Evolutionary conservation across 2,797 vertebrate genomes (phyloP).

Genomic region (Lateolabrax maculatus): DNA sequence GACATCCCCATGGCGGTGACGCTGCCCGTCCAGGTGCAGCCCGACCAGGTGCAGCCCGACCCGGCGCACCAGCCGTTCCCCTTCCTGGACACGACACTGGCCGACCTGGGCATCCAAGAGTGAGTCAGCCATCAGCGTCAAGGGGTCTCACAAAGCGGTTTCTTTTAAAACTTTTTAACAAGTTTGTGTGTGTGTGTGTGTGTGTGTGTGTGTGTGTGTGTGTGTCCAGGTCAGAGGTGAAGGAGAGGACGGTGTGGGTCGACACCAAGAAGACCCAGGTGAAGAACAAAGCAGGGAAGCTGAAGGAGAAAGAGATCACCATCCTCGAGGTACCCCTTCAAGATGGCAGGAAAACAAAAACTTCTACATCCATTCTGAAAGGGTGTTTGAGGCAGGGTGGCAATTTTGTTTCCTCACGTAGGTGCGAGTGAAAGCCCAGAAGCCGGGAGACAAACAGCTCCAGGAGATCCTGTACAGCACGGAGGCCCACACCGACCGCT

Average conservation of each 20-base stretch:
- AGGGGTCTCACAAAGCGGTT: not conserved
- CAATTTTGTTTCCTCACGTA: conserved; percentile 19
- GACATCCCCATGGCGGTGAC: conserved; percentile 80
- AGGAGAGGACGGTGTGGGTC: conserved; percentile 86
- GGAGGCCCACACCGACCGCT: conserved; percentile 85
- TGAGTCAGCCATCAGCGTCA: conserved; percentile 66
- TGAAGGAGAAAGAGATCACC: conserved; percentile 86
- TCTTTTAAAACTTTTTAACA: not conserved
- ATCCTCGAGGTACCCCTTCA: conserved; percentile 85
- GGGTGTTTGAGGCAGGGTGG: too few species aligned
- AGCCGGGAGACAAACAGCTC: conserved; percentile 78
- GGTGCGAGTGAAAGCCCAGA: conserved; percentile 86
- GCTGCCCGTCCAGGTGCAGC: conserved; percentile 81
- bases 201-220: conserved; percentile 21
- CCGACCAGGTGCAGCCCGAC: conserved; percentile 50
- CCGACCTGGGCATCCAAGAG: conserved; percentile 86
- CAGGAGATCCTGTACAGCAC: conserved; percentile 88
- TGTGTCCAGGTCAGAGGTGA: conserved; percentile 82
- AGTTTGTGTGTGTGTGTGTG: conserved; percentile 22
- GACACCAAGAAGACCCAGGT: conserved; percentile 85
- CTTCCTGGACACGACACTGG: conserved; percentile 84
- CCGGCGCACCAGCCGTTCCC: conserved; percentile 78
- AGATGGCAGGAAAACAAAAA: rapidly evolving
- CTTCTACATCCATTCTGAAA: not conserved
- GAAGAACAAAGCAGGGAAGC: conserved; percentile 83